Evolutionary conservation across 2,797 vertebrate genomes (phyloP), one percentile per base, ranked within the genome.

Genomic region (Otolemur crassicaudatus): DNA sequence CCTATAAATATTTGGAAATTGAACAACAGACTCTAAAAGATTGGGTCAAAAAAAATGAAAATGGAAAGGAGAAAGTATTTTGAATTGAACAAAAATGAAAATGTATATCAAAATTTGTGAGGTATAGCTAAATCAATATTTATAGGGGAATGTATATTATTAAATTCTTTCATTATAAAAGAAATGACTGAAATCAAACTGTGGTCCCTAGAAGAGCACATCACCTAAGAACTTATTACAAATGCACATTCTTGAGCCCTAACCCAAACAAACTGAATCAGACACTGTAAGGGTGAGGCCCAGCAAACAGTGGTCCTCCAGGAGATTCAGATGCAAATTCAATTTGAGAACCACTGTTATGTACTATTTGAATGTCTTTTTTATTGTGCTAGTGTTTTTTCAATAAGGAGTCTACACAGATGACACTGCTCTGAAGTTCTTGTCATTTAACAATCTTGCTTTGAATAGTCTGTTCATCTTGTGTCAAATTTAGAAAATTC

Each of bases 361-460:
- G 65, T 67, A n/a, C 22, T 65, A 84, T 77, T 72, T 96, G 93
- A 94, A 43, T 82, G 53, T 91, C 84, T 1, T 93, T 98, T 98
- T 98, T 97, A 94, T 94, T 53, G 65, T 91, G 73, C 25, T 63
- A 81, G 81, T 16, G 37, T 70, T 84, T 92, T 98, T 93, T 72
- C 97, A 94, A 79, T 87, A 49, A 92, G n/a, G 49, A 95, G 93
- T 82, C 86, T 95, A 90, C 7, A 2, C 0, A 49, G 53, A 94
- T 97, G 80, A 25, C 49, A 85, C 86, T 91, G 81, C 82, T 80
- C 63, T 82, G 87, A 95, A 92, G 96, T 97, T 96, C 84, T 91
- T 89, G 73, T 91, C 97, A 98, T 88, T 98, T 98, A 98, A 94
- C 56, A 89, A 43, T 84, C 69, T 94, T 90, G 11, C 97, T 97